These are phyloP conservation scores for Rhinogobio ventralis DNA, from an alignment of 2,797 vertebrate genomes.

Conservation along the genomic window DNA sequence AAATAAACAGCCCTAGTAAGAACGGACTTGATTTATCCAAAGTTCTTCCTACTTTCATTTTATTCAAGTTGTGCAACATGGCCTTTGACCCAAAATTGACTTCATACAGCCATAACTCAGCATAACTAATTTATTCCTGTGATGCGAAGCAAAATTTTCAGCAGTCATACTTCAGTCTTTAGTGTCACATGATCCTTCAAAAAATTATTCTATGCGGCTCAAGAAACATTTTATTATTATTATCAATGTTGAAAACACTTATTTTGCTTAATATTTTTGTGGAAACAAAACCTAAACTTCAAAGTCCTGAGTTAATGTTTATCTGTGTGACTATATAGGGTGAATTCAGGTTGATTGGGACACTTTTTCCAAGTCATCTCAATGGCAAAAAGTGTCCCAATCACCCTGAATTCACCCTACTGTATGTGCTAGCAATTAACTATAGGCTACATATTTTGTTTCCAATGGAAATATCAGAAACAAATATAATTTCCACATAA, in stretches of 20 bases:
- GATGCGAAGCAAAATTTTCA: not conserved
- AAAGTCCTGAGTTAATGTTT: not conserved
- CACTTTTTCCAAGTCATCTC: too few species aligned
- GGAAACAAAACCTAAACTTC: not conserved
- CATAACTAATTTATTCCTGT: too few species aligned
- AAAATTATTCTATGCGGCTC: not conserved
- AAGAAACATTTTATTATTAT: too few species aligned
- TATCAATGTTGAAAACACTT: too few species aligned
- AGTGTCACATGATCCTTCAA: too few species aligned
- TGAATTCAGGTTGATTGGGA: too few species aligned
- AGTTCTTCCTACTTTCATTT: not conserved
- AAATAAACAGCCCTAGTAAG: not conserved
- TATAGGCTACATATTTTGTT: not conserved
- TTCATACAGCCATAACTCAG: not conserved
- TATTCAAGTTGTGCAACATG: not conserved
- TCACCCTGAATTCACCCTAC: too few species aligned
- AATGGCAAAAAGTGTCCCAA: too few species aligned
- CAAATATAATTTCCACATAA: not conserved
- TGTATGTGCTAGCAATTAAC: not conserved
- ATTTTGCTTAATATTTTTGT: too few species aligned
- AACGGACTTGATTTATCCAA: not conserved
- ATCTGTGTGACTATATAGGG: not conserved
- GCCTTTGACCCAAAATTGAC: not conserved
- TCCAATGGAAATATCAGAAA: not conserved
- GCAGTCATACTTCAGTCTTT: too few species aligned